Evolutionary conservation across 1,140 invertebrate genomes (phyloP), one percentile per base, ranked within the genome.

Genomic region (Lanistes nyassanus): DNA sequence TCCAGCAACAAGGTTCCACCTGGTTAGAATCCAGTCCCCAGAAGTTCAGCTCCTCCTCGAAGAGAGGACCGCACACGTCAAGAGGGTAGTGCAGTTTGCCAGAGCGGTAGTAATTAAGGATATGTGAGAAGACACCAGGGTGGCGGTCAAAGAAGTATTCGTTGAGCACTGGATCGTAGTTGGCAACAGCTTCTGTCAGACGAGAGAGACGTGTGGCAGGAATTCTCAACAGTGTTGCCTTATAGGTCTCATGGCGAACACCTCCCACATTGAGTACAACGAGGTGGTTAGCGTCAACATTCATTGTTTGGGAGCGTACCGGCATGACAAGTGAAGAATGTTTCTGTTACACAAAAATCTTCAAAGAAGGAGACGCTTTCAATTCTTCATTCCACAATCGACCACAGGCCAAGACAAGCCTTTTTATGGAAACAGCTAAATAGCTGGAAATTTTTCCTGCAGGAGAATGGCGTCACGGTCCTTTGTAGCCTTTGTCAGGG

Each of bases 91-190:
- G 97, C 37, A 99, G 92, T 88, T 99, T 98, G 56, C 97, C 97
- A 37, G 97, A 98, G 83, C 97, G 94, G 89, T 95, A 95, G 84
- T 95, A 95, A 86, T 95, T 95, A 60, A 95, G 90, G 95, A 95
- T 93, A 88, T 94, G 96, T 64, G 96, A 97, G 90, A 99, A 99
- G 78, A 99, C 97, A 5, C 97, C 97, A 0, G 98, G 97, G 91
- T 99, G 97, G 79, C 97, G 90, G 90, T 99, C 97, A 90, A 99
- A 99, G 93, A 99, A 99, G 92, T 98, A 99, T 90, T 99, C 97
- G 90, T 98, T 98, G 77, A 98, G 91, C 82, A 98, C 94, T 23
- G 96, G 95, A 91, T 98, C 97, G 90, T 98, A 98, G 89, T 98
- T 98, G 82, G 94, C 51, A 19, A 56, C 51, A 13, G 31, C 19